Evolutionary conservation across 2,113 vertebrate genomes (phyloP).

Genomic region (Seriola quinqueradiata): DNA sequence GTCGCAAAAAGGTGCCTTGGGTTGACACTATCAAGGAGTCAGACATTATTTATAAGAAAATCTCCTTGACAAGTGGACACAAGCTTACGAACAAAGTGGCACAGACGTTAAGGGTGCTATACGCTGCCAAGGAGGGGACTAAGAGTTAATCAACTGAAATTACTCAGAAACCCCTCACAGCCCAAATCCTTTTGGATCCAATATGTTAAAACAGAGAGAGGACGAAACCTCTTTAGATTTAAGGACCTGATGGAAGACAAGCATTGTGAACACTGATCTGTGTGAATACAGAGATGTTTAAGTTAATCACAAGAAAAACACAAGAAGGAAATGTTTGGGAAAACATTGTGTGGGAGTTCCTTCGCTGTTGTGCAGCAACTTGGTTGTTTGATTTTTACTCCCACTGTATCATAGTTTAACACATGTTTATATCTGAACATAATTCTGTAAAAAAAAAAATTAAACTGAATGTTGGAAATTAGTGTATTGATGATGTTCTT

Average conservation of each 20-base stretch:
- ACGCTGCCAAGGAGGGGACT: conserved; percentile 95
- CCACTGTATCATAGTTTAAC: conserved; percentile 99
- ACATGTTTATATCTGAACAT: conserved; percentile 98
- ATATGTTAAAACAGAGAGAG: conserved; percentile 66
- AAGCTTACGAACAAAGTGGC: conserved; percentile 99
- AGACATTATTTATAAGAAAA: conserved; percentile 99
- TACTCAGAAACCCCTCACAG: conserved; percentile 65
- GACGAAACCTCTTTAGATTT: conserved; percentile 75
- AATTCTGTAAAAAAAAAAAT: conserved; percentile 90
- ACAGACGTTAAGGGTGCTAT: conserved; percentile 96
- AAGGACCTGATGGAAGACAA: conserved; percentile 79
- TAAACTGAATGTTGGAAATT: conserved; percentile 99
- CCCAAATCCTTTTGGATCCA: conserved; percentile 85
- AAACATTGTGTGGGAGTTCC: conserved; percentile 98
- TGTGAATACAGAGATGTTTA: conserved; percentile 82
- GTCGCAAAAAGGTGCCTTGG: conserved; percentile 99
- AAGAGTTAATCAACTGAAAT: conserved; percentile 91
- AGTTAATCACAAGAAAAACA: conserved; percentile 65
- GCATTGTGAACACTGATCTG: conserved; percentile 81
- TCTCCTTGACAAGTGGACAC: conserved; percentile 96
- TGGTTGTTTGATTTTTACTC: conserved; percentile 97
- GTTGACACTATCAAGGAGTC: conserved; percentile 99
- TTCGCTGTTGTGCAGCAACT: conserved; percentile 99
- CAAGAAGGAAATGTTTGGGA: conserved; percentile 91
- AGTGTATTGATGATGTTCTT: conserved; percentile 99